Conservation (phyloP, 2,888 invertebrate genomes). For the Agrochola circellaris region DNA sequence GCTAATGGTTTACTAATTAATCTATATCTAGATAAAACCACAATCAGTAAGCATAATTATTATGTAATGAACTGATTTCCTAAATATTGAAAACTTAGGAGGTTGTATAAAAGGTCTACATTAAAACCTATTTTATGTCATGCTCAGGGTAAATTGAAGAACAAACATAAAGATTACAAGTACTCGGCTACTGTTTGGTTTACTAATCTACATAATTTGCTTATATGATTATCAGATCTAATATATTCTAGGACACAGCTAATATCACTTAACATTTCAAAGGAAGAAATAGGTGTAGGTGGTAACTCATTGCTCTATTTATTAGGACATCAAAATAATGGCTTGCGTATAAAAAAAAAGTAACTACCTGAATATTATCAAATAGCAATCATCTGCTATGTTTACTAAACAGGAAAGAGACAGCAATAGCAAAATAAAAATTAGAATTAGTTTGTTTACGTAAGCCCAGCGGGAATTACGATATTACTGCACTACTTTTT, state of each 20-base stretch:
- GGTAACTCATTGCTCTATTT: slow-evolving; percentile 31
- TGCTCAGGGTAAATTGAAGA: slow-evolving; percentile 3
- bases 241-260: slow-evolving; percentile 16
- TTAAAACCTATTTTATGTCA: not conserved
- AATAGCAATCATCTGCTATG: slow-evolving; percentile 33
- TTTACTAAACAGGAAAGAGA: slow-evolving; percentile 51
- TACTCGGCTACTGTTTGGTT: slow-evolving; percentile 36
- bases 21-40: slow-evolving; percentile 7
- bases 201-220: slow-evolving; percentile 45
- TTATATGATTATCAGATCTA: slow-evolving; percentile 33
- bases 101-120: not conserved
- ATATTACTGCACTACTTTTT: slow-evolving; percentile 35
- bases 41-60: slow-evolving; percentile 8
- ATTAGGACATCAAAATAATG: not conserved
- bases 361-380: not conserved
- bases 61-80: not conserved
- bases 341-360: not conserved
- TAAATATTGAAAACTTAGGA: not conserved
- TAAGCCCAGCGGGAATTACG: slow-evolving; percentile 41
- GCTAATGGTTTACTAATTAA: not conserved
- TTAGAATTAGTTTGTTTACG: slow-evolving; percentile 44
- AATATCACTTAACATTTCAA: slow-evolving; percentile 9
- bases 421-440: slow-evolving; percentile 49
- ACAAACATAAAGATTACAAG: slow-evolving; percentile 21
- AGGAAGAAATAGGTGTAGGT: slow-evolving; percentile 36